phyloP scores from a whole-genome alignment of 2,888 invertebrate species.

The Tanypteryx hageni region DNA sequence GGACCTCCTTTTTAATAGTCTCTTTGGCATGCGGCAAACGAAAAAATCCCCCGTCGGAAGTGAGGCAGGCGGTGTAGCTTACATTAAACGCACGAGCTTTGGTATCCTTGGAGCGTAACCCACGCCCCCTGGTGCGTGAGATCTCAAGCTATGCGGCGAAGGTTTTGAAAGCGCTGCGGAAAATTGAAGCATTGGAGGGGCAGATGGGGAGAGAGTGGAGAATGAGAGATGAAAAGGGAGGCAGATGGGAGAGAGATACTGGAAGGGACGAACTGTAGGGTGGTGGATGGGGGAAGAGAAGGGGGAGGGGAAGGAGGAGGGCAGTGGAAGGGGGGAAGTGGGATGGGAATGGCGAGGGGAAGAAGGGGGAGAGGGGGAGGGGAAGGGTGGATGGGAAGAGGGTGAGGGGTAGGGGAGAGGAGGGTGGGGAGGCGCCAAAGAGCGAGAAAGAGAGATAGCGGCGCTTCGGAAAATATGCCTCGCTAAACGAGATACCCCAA shows the following conservation, averaged over 20 bases:
- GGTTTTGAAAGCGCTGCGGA: not conserved
- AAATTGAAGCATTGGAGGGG: not conserved
- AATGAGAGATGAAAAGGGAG: too few species aligned
- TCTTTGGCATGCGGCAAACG: conserved; percentile 34
- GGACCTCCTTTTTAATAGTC: conserved; percentile 21
- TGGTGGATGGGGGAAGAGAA: too few species aligned
- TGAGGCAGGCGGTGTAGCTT: not conserved
- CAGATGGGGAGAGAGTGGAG: too few species aligned
- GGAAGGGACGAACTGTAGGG: too few species aligned
- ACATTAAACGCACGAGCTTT: conserved; percentile 32
- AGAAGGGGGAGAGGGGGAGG: not conserved
- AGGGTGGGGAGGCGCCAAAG: too few species aligned
- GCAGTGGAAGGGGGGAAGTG: not conserved
- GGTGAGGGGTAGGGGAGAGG: not conserved
- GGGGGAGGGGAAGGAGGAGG: not conserved
- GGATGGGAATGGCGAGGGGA: not conserved
- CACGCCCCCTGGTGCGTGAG: conserved; percentile 35
- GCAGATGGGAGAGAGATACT: too few species aligned
- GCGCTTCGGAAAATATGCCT: too few species aligned
- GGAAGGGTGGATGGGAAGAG: not conserved
- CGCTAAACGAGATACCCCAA: too few species aligned
- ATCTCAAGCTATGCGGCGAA: not conserved
- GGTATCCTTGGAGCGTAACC: conserved; percentile 34
- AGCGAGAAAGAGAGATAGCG: too few species aligned
- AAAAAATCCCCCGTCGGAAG: not conserved